Conservation (phyloP, 2,888 invertebrate genomes). For the Eledone cirrhosa region DNA sequence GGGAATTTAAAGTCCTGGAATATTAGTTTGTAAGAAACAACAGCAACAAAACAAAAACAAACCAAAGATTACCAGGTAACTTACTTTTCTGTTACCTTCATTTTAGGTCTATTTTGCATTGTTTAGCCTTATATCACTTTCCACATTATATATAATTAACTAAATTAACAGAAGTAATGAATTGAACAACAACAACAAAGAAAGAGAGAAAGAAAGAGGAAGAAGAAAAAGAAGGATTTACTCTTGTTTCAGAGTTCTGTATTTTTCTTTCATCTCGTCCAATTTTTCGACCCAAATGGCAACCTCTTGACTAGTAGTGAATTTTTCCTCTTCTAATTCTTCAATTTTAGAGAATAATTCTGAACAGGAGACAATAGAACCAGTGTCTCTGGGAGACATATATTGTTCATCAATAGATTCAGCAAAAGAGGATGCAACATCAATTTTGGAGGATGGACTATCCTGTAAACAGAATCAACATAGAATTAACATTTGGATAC, state of each 20-base stretch:
- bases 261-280: not conserved
- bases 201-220: too few species aligned
- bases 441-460: slow-evolving; percentile 17
- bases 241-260: slow-evolving; percentile 3
- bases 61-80: too few species aligned
- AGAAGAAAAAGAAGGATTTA: not conserved
- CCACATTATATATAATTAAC: too few species aligned
- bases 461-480: not conserved
- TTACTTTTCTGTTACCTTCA: too few species aligned
- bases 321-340: slow-evolving; percentile 23
- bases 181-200: too few species aligned
- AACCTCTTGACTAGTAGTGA: slow-evolving; percentile 13
- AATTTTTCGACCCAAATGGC: slow-evolving; percentile 3
- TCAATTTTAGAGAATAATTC: slow-evolving; percentile 15
- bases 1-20: too few species aligned
- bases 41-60: too few species aligned
- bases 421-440: slow-evolving; percentile 18
- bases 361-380: not conserved
- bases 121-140: too few species aligned
- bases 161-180: too few species aligned
- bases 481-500: too few species aligned
- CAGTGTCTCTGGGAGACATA: not conserved
- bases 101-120: too few species aligned
- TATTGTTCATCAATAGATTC: not conserved
- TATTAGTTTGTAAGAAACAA: too few species aligned